phyloP scores from a whole-genome alignment of 2,113 vertebrate genomes.

The Sinocyclocheilus anshuiensis region DNA sequence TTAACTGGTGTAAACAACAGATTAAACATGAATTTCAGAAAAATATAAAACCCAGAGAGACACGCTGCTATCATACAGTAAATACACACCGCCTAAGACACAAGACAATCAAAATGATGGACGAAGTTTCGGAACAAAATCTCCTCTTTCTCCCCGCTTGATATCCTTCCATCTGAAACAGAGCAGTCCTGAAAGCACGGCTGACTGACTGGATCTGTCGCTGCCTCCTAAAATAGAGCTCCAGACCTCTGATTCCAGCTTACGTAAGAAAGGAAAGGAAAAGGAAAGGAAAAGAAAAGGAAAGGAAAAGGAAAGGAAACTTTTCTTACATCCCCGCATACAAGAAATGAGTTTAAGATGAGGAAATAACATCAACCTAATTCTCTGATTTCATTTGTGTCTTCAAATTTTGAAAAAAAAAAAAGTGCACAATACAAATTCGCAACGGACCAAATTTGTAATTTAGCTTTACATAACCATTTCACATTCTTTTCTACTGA shows the following conservation, averaged over 20 bases:
- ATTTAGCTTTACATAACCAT: background rate
- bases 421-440: background rate
- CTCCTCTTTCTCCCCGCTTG: background rate
- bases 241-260: conserved; percentile 42
- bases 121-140: conserved; percentile 47
- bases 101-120: conserved; percentile 45
- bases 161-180: conserved; percentile 7
- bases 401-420: background rate
- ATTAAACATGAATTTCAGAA: background rate
- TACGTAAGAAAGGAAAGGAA: conserved; percentile 19
- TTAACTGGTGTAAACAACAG: background rate
- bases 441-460: background rate
- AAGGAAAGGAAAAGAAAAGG: too few species aligned
- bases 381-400: background rate
- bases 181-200: background rate
- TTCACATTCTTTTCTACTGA: background rate
- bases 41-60: background rate
- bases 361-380: background rate
- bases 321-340: background rate
- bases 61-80: background rate
- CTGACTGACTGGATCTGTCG: conserved; percentile 27
- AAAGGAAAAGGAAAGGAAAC: background rate
- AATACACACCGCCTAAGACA: background rate
- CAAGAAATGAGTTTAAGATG: background rate
- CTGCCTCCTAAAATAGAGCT: conserved; percentile 46